A percentile compares a stretch with the other conserved stretches of the same genome.
phyloP scores from a whole-genome alignment of 2,797 vertebrate species.

The Rousettus madagascariensis region DNA sequence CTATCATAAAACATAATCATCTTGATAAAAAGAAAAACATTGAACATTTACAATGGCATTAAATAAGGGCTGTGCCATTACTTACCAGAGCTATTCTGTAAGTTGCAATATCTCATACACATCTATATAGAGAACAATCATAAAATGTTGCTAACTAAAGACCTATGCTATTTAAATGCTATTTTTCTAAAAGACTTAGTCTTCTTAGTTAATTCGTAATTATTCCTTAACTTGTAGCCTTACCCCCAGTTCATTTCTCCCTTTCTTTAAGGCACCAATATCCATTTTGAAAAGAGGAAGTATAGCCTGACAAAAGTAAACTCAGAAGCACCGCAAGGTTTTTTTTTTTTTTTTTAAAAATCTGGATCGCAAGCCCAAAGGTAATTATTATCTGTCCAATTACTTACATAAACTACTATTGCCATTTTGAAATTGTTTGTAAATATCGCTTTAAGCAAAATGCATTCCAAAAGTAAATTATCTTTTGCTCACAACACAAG shows the following conservation, averaged over 20 bases:
- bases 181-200: conserved; percentile 30
- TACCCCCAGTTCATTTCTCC: neutral
- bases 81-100: neutral
- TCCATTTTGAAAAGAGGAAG: neutral
- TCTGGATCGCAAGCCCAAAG: neutral
- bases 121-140: neutral
- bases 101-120: neutral
- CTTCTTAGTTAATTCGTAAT: neutral
- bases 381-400: neutral
- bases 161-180: neutral
- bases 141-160: neutral
- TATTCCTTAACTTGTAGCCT: neutral
- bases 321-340: neutral
- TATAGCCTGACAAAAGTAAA: neutral
- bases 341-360: neutral
- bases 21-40: conserved; percentile 11
- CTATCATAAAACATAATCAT: neutral
- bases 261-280: neutral
- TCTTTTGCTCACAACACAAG: neutral
- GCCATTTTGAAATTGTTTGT: neutral
- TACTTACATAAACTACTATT: neutral
- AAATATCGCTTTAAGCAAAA: conserved; percentile 12
- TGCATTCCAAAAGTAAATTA: conserved; percentile 6
- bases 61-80: neutral
- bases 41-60: neutral